Evolutionary conservation across 35 echinoderm and acorn worm species (phyloP).

Genomic region (Ophiothrix spiculata): DNA sequence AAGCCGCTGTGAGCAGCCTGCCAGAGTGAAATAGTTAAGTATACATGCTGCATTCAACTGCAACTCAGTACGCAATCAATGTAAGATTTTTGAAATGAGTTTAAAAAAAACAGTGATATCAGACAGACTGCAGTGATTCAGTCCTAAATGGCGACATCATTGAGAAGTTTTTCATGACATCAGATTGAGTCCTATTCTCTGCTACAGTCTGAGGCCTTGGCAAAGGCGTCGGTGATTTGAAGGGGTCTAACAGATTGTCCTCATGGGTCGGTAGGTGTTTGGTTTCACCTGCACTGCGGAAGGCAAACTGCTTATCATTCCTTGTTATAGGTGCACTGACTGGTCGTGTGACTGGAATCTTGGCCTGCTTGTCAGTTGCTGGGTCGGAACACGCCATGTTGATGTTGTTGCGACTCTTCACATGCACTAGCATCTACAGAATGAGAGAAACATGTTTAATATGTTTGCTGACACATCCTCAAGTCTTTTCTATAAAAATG

Average conservation of each 20-base stretch:
- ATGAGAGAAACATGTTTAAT: not conserved
- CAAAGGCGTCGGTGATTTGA: not conserved
- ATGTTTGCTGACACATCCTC: no score
- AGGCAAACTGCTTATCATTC: constrained; percentile 54
- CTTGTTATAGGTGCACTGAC: constrained; percentile 81
- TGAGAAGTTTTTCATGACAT: not conserved
- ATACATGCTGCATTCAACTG: no score
- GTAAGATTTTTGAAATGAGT: no score
- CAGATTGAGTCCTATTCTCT: not conserved
- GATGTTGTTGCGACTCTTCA: constrained; percentile 80
- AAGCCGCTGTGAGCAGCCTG: no score
- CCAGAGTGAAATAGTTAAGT: no score
- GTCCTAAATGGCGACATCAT: not conserved
- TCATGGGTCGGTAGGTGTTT: constrained; percentile 38
- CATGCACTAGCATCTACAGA: constrained; percentile 89
- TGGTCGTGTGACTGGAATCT: constrained; percentile 49
- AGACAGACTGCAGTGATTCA: no score
- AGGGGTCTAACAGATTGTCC: not conserved
- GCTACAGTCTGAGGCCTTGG: not conserved
- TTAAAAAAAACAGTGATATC: no score
- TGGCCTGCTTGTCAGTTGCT: constrained; percentile 24
- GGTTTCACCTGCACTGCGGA: constrained; percentile 70
- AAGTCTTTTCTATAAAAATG: no score
- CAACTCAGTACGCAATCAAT: no score
- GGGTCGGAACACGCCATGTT: constrained; percentile 71